phyloP scores from a whole-genome alignment of 2,113 vertebrate genomes.

The Larimichthys polyactis region DNA sequence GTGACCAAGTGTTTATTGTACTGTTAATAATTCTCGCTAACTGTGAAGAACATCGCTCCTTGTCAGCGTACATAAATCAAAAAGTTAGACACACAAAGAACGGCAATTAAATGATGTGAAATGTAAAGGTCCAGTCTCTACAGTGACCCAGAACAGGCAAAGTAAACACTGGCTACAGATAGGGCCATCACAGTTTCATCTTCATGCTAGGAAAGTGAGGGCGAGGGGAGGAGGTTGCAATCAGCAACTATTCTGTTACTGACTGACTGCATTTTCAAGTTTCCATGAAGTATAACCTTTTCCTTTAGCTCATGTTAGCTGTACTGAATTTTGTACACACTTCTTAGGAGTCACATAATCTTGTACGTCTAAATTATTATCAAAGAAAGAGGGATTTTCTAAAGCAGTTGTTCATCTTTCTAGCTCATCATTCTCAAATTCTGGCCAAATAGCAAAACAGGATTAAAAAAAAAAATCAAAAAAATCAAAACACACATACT shows the following conservation, averaged over 20 bases:
- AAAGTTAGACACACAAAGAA: slow-evolving; percentile 16
- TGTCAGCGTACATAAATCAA: slow-evolving; percentile 36
- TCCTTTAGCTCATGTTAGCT: neutral
- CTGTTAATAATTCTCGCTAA: slow-evolving; percentile 46
- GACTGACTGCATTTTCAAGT: neutral
- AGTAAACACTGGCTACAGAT: too few relatives aligned
- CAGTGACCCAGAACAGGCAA: neutral
- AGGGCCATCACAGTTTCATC: too few relatives aligned
- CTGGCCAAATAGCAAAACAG: neutral
- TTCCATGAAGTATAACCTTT: neutral
- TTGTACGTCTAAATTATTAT: neutral
- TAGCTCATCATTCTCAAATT: neutral
- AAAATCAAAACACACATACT: slow-evolving; percentile 11
- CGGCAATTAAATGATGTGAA: neutral
- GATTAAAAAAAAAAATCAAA: too few relatives aligned
- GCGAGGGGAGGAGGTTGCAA: too few relatives aligned
- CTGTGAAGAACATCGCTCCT: slow-evolving; percentile 36
- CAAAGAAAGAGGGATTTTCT: neutral
- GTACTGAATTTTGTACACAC: neutral
- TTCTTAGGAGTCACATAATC: neutral
- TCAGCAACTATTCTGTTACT: too few relatives aligned
- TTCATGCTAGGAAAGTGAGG: too few relatives aligned
- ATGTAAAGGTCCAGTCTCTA: neutral
- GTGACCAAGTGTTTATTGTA: slow-evolving; percentile 41
- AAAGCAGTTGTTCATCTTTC: neutral